Evolutionary conservation across 53 echinoderm and acorn worm genomes (phyloP).

Genomic region (Echinarachnius parma): DNA sequence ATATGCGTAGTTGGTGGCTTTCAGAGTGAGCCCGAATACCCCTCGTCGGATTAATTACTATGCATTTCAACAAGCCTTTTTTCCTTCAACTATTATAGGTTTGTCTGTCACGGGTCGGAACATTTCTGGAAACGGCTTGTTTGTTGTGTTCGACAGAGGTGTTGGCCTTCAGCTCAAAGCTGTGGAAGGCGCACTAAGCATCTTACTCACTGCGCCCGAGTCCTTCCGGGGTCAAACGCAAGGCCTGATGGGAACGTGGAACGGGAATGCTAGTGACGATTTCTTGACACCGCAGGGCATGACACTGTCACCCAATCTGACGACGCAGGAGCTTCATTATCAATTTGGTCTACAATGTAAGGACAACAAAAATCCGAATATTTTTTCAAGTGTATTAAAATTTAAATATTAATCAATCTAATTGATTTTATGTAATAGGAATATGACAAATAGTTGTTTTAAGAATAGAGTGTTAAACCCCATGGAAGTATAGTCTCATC

Average conservation of each 20-base stretch:
- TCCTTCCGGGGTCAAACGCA: constrained; percentile 12
- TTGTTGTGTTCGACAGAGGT: constrained; percentile 15
- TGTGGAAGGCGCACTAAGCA: constrained; percentile 24
- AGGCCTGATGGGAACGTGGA: constrained; percentile 38
- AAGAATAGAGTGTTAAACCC: too few relatives aligned
- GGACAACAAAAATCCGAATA: too few relatives aligned
- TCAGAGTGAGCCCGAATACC: too few relatives aligned
- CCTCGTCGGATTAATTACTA: too few relatives aligned
- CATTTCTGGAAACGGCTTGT: constrained; percentile 1
- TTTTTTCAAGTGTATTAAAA: too few relatives aligned
- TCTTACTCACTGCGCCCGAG: constrained; percentile 2
- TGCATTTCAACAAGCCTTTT: too few relatives aligned
- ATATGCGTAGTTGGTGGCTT: too few relatives aligned
- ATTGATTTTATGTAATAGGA: too few relatives aligned
- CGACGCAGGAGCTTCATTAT: constrained; percentile 9
- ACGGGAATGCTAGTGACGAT: constrained; percentile 12
- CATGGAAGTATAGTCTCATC: too few relatives aligned
- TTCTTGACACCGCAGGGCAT: constrained; percentile 1
- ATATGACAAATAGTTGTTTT: too few relatives aligned
- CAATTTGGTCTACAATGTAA: constrained; percentile 21
- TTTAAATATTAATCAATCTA: too few relatives aligned
- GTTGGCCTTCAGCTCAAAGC: constrained; percentile 10
- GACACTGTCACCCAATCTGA: neutral
- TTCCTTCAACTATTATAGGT: too few relatives aligned
- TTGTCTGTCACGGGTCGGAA: neutral